Evolutionary conservation across 2,888 invertebrate species (phyloP).

Genomic region (Hemicrepidius hirtus): DNA sequence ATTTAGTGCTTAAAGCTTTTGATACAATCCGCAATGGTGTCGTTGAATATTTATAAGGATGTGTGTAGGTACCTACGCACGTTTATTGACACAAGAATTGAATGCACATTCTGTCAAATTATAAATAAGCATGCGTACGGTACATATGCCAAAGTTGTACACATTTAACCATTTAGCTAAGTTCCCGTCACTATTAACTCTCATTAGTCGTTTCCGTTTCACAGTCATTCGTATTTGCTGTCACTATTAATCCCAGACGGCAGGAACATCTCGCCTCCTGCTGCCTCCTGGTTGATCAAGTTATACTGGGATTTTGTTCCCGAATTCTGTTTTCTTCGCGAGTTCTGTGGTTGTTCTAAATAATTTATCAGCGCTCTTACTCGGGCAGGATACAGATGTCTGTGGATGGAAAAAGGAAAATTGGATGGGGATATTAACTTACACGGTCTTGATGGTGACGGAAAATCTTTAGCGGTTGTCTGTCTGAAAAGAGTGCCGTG

Average conservation of each 20-base stretch:
- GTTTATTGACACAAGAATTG: background rate
- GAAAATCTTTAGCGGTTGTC: slow-evolving; percentile 36
- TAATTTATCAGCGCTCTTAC: slow-evolving; percentile 33
- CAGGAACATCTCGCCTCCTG: slow-evolving; percentile 11
- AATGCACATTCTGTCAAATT: slow-evolving; percentile 3
- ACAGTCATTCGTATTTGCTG: slow-evolving; percentile 27
- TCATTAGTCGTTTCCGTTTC: slow-evolving; percentile 40
- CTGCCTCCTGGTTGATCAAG: slow-evolving; percentile 30
- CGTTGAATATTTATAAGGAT: too few relatives aligned
- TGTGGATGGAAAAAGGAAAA: slow-evolving; percentile 35
- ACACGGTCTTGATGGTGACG: slow-evolving; percentile 34
- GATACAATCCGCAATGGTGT: too few relatives aligned
- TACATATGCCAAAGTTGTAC: slow-evolving; percentile 15
- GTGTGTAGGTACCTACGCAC: too few relatives aligned
- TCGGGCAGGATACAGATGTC: slow-evolving; percentile 32
- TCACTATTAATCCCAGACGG: slow-evolving; percentile 39
- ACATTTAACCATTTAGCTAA: slow-evolving; percentile 33
- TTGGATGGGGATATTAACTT: slow-evolving; percentile 38
- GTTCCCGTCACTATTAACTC: slow-evolving; percentile 34
- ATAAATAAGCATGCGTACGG: too few relatives aligned
- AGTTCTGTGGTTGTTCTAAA: slow-evolving; percentile 36
- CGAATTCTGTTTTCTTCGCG: slow-evolving; percentile 36
- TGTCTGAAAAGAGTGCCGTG: slow-evolving; percentile 26
- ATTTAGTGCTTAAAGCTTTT: too few relatives aligned
- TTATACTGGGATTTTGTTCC: slow-evolving; percentile 38